A percentile compares a stretch with the other conserved stretches of the same genome.
Conservation (phyloP, 2,888 invertebrate genomes). For the Eristalis pertinax region DNA sequence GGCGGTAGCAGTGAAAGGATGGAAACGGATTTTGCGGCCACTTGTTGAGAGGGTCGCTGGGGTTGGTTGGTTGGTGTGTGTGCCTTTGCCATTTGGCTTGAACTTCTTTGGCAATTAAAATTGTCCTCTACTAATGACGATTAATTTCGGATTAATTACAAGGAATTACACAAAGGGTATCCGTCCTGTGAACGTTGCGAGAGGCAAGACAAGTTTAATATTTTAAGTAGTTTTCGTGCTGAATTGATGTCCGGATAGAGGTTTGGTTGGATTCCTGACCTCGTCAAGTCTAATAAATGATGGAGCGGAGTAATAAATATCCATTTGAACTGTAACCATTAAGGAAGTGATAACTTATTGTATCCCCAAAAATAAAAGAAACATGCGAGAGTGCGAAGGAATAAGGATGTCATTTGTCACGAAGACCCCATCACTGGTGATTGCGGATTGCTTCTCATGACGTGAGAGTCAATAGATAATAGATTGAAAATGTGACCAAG, state of each 20-base stretch:
- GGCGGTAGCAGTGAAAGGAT: background rate
- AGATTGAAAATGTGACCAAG: too few relatives aligned
- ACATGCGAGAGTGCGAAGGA: background rate
- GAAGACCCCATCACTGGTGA: background rate
- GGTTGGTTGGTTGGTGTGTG: background rate
- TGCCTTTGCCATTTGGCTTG: slow-evolving; percentile 7
- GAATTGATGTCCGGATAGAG: background rate
- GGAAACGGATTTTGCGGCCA: slow-evolving; percentile 8
- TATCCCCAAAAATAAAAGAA: background rate
- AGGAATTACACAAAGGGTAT: slow-evolving; percentile 23
- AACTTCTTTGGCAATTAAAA: slow-evolving; percentile 14
- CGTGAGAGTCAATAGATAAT: too few relatives aligned
- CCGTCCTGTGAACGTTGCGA: background rate
- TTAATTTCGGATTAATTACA: slow-evolving; percentile 35
- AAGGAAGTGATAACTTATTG: background rate
- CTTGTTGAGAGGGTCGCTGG: slow-evolving; percentile 25
- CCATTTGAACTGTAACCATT: background rate
- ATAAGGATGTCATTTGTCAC: background rate
- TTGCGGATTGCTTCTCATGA: background rate
- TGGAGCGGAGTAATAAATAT: background rate
- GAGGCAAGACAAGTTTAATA: background rate
- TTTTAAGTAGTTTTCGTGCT: background rate
- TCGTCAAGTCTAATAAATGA: background rate
- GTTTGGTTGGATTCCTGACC: background rate
- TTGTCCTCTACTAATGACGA: slow-evolving; percentile 19